These are phyloP conservation scores for Parelbella ahira DNA, from an alignment of 2,888 invertebrate species.

Conservation along the genomic window DNA sequence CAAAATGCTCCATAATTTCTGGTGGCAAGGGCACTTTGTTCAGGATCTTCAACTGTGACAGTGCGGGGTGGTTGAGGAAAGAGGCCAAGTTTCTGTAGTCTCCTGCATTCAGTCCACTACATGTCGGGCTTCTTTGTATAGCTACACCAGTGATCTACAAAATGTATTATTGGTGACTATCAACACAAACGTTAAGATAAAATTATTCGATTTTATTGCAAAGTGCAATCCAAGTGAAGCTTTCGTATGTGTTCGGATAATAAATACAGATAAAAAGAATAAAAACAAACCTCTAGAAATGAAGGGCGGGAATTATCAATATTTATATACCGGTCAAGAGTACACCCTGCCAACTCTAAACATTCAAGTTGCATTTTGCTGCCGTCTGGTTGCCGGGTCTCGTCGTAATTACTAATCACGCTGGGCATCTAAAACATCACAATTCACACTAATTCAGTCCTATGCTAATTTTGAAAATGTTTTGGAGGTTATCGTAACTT, in stretches of 20 bases:
- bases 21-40: constrained; percentile 94
- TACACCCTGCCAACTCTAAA: constrained; percentile 88
- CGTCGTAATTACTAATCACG: constrained; percentile 54
- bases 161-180: too few species aligned
- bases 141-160: constrained; percentile 83
- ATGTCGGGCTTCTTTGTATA: constrained; percentile 86
- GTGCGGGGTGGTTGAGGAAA: constrained; percentile 83
- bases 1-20: constrained; percentile 97
- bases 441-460: constrained; percentile 1
- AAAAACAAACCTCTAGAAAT: constrained; percentile 79
- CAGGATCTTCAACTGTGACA: constrained; percentile 89
- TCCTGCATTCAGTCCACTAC: constrained; percentile 93
- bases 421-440: constrained; percentile 64
- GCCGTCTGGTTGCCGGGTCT: constrained; percentile 48
- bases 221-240: too few species aligned
- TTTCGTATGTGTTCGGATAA: too few species aligned
- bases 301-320: constrained; percentile 86
- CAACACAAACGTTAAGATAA: too few species aligned
- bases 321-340: constrained; percentile 87
- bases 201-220: too few species aligned
- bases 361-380: constrained; percentile 82
- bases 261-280: too few species aligned
- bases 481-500: constrained; percentile 15
- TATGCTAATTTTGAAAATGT: constrained; percentile 1
- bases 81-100: constrained; percentile 93